These are phyloP conservation scores for Myopa tessellatipennis DNA, from an alignment of 2,888 invertebrate genomes.

Conservation along the genomic window DNA sequence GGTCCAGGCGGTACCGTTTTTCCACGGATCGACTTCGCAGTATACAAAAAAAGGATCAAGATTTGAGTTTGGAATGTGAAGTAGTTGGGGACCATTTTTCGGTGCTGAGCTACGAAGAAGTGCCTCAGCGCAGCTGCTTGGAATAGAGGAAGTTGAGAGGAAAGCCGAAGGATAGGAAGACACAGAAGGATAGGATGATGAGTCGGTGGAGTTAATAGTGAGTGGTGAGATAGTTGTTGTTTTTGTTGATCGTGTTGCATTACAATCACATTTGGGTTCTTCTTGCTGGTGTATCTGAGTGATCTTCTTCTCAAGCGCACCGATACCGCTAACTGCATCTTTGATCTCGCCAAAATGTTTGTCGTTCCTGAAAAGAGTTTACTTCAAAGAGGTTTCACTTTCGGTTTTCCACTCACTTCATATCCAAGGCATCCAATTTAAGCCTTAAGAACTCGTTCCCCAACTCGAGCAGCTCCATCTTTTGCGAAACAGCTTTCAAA, in stretches of 20 bases:
- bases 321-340: not conserved
- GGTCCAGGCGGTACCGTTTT: conserved; percentile 74
- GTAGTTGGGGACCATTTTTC: not conserved
- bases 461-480: not conserved
- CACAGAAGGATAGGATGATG: too few species aligned
- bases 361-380: not conserved
- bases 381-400: not conserved
- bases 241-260: too few species aligned
- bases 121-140: conserved; percentile 3
- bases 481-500: not conserved
- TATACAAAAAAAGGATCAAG: conserved; percentile 7
- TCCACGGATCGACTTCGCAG: not conserved
- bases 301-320: not conserved
- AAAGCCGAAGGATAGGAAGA: too few species aligned
- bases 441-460: not conserved
- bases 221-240: too few species aligned
- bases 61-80: not conserved
- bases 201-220: too few species aligned
- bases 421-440: not conserved
- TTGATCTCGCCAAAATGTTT: not conserved
- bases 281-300: too few species aligned
- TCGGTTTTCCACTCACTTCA: not conserved
- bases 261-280: too few species aligned
- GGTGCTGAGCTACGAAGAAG: not conserved
- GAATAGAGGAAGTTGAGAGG: not conserved